A percentile compares a stretch with the other conserved stretches of the same genome.
phyloP scores from a whole-genome alignment of 2,888 invertebrate species.

The Carterocephalus palaemon region DNA sequence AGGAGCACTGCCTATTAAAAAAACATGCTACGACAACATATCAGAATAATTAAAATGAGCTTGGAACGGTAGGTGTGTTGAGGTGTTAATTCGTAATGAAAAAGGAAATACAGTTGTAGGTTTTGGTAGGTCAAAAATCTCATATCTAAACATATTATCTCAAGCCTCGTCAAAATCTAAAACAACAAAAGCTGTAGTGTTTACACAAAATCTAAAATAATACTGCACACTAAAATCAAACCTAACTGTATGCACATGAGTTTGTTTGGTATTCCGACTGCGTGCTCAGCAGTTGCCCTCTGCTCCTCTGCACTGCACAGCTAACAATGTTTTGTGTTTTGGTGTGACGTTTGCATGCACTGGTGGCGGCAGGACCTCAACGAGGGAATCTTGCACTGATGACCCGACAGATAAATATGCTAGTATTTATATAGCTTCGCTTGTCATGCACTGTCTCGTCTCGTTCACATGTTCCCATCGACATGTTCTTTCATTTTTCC shows the following conservation, averaged over 20 bases:
- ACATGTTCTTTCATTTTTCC: no score
- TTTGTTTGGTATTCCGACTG: not conserved
- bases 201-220: conserved; percentile 1
- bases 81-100: no score
- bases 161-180: no score
- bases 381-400: conserved; percentile 73
- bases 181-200: no score
- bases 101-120: no score
- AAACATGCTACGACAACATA: conserved; percentile 29
- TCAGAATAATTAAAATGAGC: conserved; percentile 15
- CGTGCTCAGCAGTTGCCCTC: not conserved
- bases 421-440: conserved; percentile 26
- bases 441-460: conserved; percentile 4
- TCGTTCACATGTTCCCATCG: no score
- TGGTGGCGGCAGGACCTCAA: conserved; percentile 73
- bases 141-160: no score
- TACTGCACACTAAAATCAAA: conserved; percentile 12
- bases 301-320: conserved; percentile 45
- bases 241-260: conserved; percentile 5
- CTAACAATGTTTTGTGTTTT: conserved; percentile 63
- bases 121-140: no score
- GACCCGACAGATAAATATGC: conserved; percentile 23
- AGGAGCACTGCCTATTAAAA: conserved; percentile 55
- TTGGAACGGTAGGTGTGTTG: conserved; percentile 7
- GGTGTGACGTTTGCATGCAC: conserved; percentile 70